Evolutionary conservation across 1,140 invertebrate species (phyloP).

Genomic region (Lucilia cuprina): DNA sequence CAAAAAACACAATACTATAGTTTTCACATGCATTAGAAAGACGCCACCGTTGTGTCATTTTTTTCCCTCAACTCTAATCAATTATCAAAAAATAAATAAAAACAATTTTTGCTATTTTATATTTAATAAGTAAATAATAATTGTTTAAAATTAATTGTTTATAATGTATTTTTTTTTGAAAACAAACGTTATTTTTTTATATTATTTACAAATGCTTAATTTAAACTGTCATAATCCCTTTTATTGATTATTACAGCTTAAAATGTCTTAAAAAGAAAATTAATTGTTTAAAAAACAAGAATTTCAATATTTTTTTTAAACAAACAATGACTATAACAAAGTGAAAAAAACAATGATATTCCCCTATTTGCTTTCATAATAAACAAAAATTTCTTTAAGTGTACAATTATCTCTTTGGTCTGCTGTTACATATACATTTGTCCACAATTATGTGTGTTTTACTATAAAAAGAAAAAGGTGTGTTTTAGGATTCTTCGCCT

Average conservation of each 20-base stretch:
- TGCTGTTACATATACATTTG: too few species aligned
- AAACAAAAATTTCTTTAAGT: too few species aligned
- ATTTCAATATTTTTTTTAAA: neutral
- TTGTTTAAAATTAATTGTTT: neutral
- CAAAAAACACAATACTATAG: too few species aligned
- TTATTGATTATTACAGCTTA: conserved; percentile 31
- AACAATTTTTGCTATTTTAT: neutral
- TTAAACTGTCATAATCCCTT: conserved; percentile 8
- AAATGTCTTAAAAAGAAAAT: neutral
- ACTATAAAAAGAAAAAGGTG: neutral
- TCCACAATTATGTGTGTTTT: too few species aligned
- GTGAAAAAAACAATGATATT: neutral
- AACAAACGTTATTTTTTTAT: neutral
- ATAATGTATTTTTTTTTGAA: too few species aligned
- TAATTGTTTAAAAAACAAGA: neutral
- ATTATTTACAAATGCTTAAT: conserved; percentile 21
- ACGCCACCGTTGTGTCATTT: neutral
- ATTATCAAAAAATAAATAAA: neutral
- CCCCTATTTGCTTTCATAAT: too few species aligned
- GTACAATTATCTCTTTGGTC: too few species aligned
- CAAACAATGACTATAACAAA: neutral
- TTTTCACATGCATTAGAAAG: neutral
- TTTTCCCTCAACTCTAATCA: neutral
- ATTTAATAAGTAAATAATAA: neutral
- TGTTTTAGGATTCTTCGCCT: neutral